A percentile compares a stretch with the other conserved stretches of the same genome.
These are phyloP conservation scores for Rhineura floridana DNA, from an alignment of 2,113 vertebrate species.

Conservation along the genomic window DNA sequence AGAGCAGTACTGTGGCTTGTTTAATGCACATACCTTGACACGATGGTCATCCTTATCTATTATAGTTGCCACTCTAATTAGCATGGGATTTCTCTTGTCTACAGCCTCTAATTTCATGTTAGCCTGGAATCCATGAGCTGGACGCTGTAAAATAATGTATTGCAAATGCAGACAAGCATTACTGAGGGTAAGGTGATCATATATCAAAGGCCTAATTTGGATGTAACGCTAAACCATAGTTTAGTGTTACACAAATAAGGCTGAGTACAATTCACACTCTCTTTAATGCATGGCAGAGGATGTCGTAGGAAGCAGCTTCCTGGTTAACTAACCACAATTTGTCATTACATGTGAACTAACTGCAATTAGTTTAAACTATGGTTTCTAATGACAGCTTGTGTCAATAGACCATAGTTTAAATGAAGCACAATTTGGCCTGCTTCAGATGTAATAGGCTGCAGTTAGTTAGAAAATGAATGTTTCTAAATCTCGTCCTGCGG, in stretches of 20 bases:
- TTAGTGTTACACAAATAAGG: neutral
- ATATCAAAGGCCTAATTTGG: neutral
- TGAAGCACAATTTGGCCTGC: neutral
- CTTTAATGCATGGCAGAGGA: neutral
- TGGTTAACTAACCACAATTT: neutral
- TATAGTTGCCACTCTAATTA: slow-evolving; percentile 84
- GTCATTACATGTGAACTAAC: neutral
- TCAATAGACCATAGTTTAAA: neutral
- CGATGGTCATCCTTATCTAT: slow-evolving; percentile 79
- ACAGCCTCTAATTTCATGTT: slow-evolving; percentile 85
- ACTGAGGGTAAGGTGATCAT: neutral
- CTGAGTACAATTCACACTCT: neutral
- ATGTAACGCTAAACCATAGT: neutral
- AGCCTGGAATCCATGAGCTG: slow-evolving; percentile 81
- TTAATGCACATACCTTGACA: slow-evolving; percentile 78
- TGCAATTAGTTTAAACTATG: neutral
- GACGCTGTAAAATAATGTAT: slow-evolving; percentile 72
- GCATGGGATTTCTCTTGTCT: slow-evolving; percentile 84
- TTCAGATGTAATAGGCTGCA: neutral
- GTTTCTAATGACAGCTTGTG: neutral
- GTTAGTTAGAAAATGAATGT: neutral
- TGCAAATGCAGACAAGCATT: neutral
- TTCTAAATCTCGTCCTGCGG: neutral
- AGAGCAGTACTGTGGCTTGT: neutral
- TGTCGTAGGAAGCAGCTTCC: neutral